Conservation (phyloP, 2,888 invertebrate genomes). For the Amphipyra tragopoginis region DNA sequence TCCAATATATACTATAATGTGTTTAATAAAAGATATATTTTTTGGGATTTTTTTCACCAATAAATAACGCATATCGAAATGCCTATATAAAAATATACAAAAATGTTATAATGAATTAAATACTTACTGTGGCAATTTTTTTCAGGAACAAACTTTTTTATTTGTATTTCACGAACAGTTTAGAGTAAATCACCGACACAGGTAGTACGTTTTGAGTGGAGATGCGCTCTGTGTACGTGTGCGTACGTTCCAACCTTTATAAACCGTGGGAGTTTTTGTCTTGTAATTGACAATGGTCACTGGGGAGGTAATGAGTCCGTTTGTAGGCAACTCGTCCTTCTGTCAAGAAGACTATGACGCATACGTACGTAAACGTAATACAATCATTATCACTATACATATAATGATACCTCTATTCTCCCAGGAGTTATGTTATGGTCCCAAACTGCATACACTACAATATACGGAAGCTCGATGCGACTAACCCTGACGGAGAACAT, state of each 20-base stretch:
- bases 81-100: background rate
- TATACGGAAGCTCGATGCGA: slow-evolving; percentile 54
- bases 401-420: slow-evolving; percentile 67
- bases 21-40: no score
- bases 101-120: slow-evolving; percentile 14
- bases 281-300: slow-evolving; percentile 87
- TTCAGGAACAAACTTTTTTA: slow-evolving; percentile 19
- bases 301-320: slow-evolving; percentile 86
- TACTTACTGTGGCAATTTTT: slow-evolving; percentile 36
- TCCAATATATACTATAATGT: no score
- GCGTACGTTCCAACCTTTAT: slow-evolving; percentile 84
- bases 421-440: slow-evolving; percentile 58
- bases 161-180: slow-evolving; percentile 39
- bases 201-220: slow-evolving; percentile 72
- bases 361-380: slow-evolving; percentile 74
- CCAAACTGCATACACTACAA: slow-evolving; percentile 54
- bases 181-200: slow-evolving; percentile 72
- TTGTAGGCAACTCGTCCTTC: slow-evolving; percentile 87
- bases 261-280: slow-evolving; percentile 89
- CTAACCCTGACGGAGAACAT: slow-evolving; percentile 57
- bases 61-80: background rate
- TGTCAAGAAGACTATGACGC: slow-evolving; percentile 80
- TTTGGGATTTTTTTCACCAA: no score
- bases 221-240: slow-evolving; percentile 85
- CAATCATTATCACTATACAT: slow-evolving; percentile 76